Percentiles rank a stretch among this genome's conserved stretches.
Evolutionary conservation across 2,888 invertebrate genomes (phyloP).

Genomic region (Pherbina coryleti): DNA sequence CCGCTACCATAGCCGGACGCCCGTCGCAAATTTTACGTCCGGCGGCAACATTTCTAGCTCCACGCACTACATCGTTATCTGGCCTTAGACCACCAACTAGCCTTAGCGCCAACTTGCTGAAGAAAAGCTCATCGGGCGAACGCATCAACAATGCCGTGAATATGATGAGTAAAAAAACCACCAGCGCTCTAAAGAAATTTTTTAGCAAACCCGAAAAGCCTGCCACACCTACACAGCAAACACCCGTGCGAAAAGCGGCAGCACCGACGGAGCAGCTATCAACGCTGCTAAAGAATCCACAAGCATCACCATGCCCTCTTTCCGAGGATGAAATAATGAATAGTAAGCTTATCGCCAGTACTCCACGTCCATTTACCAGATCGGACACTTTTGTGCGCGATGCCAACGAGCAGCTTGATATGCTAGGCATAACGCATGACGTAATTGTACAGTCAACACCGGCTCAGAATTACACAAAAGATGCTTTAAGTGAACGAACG

Average conservation of each 20-base stretch:
- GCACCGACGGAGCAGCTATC: neutral
- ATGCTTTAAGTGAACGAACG: conserved; percentile 48
- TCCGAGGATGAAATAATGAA: conserved; percentile 17
- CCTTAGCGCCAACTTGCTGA: conserved; percentile 52
- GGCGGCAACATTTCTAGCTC: conserved; percentile 33
- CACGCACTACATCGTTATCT: conserved; percentile 53
- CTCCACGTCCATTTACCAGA: conserved; percentile 53
- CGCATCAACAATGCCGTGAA: conserved; percentile 61
- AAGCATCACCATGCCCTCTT: conserved; percentile 11
- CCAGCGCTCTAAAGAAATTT: conserved; percentile 61
- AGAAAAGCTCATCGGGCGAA: conserved; percentile 63
- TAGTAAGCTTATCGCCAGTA: conserved; percentile 33
- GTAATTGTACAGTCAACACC: conserved; percentile 45
- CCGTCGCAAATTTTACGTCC: conserved; percentile 34
- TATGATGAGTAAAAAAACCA: conserved; percentile 61
- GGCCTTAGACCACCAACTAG: conserved; percentile 49
- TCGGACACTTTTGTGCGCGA: conserved; percentile 67
- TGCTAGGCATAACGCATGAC: conserved; percentile 41
- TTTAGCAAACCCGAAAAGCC: conserved; percentile 55
- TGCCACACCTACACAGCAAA: conserved; percentile 41
- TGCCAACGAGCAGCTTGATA: conserved; percentile 54
- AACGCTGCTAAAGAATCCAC: conserved; percentile 15
- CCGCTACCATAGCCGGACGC: conserved; percentile 25
- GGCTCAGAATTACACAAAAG: conserved; percentile 16
- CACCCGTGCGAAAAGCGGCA: neutral